Evolutionary conservation across 2,797 vertebrate species (phyloP).

Genomic region (Etheostoma perlongum): DNA sequence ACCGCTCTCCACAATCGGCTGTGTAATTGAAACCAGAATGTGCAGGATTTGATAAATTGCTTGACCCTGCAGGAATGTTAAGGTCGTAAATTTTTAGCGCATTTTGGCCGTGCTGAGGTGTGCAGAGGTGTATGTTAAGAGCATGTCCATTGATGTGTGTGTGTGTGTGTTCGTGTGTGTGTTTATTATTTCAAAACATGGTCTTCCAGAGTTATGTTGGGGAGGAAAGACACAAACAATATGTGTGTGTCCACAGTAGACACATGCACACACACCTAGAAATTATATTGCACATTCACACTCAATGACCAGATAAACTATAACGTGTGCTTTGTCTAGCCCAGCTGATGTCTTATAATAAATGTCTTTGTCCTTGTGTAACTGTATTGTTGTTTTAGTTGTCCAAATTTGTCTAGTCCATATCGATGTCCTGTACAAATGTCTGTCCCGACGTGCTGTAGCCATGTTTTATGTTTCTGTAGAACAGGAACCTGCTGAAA

Average conservation of each 20-base stretch:
- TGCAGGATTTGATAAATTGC: slow-evolving; percentile 99
- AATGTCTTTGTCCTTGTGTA: too few species aligned
- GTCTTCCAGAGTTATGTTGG: slow-evolving; percentile 80
- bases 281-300: slow-evolving; percentile 55
- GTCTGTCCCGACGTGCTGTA: too few species aligned
- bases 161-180: slow-evolving; percentile 22
- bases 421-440: too few species aligned
- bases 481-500: too few species aligned
- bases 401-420: too few species aligned
- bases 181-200: slow-evolving; percentile 77
- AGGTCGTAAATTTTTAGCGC: slow-evolving; percentile 97
- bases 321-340: slow-evolving; percentile 58
- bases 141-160: slow-evolving; percentile 46
- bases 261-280: slow-evolving; percentile 72
- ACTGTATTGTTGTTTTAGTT: too few species aligned
- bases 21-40: slow-evolving; percentile 99
- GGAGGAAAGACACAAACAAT: slow-evolving; percentile 11
- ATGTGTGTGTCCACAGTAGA: slow-evolving; percentile 43
- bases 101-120: slow-evolving; percentile 84
- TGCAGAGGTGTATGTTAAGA: slow-evolving; percentile 68
- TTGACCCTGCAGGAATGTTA: slow-evolving; percentile 98
- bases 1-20: slow-evolving; percentile 95
- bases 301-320: slow-evolving; percentile 64
- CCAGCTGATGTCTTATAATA: too few species aligned
- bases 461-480: too few species aligned